phyloP scores from a whole-genome alignment of 2,113 vertebrate species.

The Hippocampus guttulatus region DNA sequence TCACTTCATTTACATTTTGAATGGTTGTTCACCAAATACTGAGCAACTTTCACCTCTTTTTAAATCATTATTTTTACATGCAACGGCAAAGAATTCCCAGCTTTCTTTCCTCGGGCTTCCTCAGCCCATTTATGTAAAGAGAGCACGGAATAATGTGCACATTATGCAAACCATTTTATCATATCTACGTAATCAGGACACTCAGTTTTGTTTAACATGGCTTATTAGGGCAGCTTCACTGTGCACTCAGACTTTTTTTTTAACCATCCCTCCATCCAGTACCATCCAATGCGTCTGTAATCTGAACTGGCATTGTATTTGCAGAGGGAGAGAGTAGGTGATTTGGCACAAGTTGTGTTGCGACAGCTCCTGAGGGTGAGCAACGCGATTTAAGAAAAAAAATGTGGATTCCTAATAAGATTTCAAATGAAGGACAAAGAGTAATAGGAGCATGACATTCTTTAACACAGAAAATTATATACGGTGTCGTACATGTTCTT shows the following conservation, averaged over 20 bases:
- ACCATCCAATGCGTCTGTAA: background rate
- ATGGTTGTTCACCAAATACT: background rate
- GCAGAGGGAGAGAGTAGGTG: background rate
- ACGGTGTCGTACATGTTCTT: no score
- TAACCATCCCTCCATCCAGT: background rate
- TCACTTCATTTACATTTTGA: background rate
- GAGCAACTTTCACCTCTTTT: background rate
- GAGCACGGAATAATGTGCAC: background rate
- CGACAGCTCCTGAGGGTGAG: background rate
- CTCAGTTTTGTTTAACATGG: background rate
- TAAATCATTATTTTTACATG: background rate
- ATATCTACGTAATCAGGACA: background rate
- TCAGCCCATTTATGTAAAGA: constrained; percentile 15
- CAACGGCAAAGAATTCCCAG: background rate
- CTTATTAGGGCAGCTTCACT: background rate
- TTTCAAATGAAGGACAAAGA: background rate
- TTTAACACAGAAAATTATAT: background rate
- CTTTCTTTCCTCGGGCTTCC: background rate
- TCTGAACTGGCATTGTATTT: background rate
- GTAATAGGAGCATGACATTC: background rate
- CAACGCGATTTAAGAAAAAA: background rate
- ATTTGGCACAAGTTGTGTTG: background rate
- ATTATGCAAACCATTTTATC: constrained; percentile 16
- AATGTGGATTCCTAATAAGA: background rate
- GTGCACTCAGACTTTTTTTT: background rate